Percentiles rank a stretch among this genome's conserved stretches.
Conservation (phyloP, 2,113 vertebrate genomes). For the Sander vitreus region DNA sequence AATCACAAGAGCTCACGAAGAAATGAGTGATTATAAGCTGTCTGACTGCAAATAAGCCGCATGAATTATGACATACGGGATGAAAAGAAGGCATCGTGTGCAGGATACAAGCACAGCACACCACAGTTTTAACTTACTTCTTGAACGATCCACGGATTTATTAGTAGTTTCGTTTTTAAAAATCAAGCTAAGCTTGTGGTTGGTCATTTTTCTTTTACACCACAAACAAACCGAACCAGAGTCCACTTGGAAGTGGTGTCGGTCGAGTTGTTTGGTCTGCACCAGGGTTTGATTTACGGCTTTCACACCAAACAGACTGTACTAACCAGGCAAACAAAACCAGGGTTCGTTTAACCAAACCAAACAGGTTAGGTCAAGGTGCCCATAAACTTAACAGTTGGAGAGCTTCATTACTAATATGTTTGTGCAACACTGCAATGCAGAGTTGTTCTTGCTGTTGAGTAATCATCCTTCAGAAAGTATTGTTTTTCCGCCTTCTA, state of each 20-base stretch:
- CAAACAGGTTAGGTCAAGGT: neutral
- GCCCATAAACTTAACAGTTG: neutral
- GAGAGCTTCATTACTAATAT: slow-evolving; percentile 4
- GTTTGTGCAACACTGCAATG: neutral
- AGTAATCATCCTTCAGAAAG: slow-evolving; percentile 20
- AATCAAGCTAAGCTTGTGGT: neutral
- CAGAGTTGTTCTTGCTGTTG: neutral
- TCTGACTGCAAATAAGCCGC: no score
- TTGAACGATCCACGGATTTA: neutral
- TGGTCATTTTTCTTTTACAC: neutral
- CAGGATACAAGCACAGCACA: neutral
- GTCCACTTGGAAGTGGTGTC: neutral
- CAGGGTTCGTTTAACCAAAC: neutral
- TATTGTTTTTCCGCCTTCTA: neutral
- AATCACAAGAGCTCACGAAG: no score
- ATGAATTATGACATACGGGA: no score
- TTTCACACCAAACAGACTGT: neutral
- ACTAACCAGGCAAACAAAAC: no score
- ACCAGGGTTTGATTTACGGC: neutral
- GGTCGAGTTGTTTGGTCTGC: neutral
- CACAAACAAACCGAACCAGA: neutral
- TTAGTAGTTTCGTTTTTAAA: neutral
- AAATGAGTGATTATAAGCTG: no score
- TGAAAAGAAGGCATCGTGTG: no score
- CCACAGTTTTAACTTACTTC: neutral